A percentile compares a stretch with the other conserved stretches of the same genome.
These are phyloP conservation scores for Nestor notabilis DNA, from an alignment of 2,113 vertebrate genomes.

Conservation along the genomic window DNA sequence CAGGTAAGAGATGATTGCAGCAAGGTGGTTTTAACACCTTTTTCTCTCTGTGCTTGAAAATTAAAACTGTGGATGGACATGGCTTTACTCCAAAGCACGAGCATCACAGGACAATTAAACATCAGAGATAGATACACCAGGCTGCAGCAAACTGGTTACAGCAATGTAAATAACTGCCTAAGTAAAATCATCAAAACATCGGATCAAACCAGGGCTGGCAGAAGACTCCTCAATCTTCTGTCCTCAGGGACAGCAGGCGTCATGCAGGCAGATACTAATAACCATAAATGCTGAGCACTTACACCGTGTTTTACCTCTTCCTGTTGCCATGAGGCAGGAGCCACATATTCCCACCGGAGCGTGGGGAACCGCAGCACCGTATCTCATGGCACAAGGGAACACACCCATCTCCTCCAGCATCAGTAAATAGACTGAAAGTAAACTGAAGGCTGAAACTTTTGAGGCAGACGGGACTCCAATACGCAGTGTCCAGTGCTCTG, in stretches of 20 bases:
- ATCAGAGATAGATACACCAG: neutral
- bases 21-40: neutral
- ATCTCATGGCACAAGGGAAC: neutral
- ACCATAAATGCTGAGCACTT: neutral
- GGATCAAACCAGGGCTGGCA: neutral
- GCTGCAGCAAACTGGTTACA: neutral
- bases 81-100: neutral
- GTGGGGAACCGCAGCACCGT: neutral
- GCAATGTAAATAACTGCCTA: neutral
- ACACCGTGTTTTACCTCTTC: neutral
- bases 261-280: neutral
- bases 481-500: neutral
- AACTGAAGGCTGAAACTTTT: neutral
- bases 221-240: neutral
- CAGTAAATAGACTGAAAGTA: fast-evolving
- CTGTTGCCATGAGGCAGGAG: neutral
- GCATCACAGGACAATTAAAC: neutral
- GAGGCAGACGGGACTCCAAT: neutral
- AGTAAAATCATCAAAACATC: neutral
- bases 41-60: neutral
- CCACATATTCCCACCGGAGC: fast-evolving
- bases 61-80: neutral
- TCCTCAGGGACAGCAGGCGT: neutral
- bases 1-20: neutral
- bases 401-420: neutral